Percentiles rank a stretch among this genome's conserved stretches.
Evolutionary conservation across 2,888 invertebrate species (phyloP).

Genomic region (Hypomecis atomaria): DNA sequence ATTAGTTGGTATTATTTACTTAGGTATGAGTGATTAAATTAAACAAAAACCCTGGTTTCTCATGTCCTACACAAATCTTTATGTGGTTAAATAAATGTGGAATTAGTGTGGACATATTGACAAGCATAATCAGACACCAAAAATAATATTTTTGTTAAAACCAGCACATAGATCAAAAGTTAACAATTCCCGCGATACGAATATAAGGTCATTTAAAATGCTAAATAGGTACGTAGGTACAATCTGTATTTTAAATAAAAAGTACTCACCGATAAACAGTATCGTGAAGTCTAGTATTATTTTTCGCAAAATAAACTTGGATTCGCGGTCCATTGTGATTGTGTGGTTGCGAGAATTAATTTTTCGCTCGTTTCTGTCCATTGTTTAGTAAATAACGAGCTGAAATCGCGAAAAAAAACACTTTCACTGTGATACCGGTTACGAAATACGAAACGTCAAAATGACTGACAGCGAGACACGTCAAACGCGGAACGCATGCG

Average conservation of each 20-base stretch:
- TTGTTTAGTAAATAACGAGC: constrained; percentile 53
- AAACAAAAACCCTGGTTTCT: too few species aligned
- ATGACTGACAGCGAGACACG: constrained; percentile 56
- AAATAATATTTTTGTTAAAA: not conserved
- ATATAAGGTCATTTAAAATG: not conserved
- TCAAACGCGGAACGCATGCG: constrained; percentile 75
- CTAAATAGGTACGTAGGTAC: not conserved
- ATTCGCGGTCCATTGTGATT: constrained; percentile 82
- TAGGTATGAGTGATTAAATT: too few species aligned
- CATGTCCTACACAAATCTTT: too few species aligned
- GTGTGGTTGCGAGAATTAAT: constrained; percentile 69
- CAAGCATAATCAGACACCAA: not conserved
- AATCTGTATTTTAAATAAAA: constrained; percentile 14
- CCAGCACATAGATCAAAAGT: constrained; percentile 3
- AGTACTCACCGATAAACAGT: constrained; percentile 87
- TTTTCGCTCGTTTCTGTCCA: constrained; percentile 78
- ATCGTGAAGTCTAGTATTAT: constrained; percentile 88
- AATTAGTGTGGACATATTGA: not conserved
- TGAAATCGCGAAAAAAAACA: constrained; percentile 49
- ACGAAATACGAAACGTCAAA: constrained; percentile 66
- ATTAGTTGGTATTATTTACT: too few species aligned
- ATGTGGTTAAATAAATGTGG: too few species aligned
- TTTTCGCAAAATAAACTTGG: constrained; percentile 85
- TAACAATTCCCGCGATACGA: not conserved
- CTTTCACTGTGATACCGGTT: constrained; percentile 57